Evolutionary conservation across 2,888 invertebrate species (phyloP), one percentile per base, ranked within the genome.

Genomic region (Apamea anceps): DNA sequence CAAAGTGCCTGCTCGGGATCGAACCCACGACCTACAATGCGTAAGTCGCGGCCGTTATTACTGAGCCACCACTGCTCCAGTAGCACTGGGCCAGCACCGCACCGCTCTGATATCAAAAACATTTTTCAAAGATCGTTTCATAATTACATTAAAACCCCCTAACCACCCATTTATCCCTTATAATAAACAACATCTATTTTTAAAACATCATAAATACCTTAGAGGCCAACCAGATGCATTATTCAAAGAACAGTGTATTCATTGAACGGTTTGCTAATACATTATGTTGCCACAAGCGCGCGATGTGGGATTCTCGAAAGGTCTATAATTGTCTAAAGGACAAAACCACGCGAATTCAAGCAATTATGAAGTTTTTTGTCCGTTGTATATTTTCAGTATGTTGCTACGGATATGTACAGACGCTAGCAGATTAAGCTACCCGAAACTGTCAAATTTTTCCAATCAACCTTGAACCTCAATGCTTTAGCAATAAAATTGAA

Each of bases 231-330:
- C 42, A 85, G 15, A 65, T 85, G 71, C 48, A 81, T 85, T 85
- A 83, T 85, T 81, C 81, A 85, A 28, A 60, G 45, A 45, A 73
- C 32, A 80, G 15, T 81, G 60, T 85, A 67, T 42, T 74, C 45
- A 82, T 81, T 60, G 54, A 85, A 65, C 45, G n/a, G 28, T 82
- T 15, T 37, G n/a, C 28, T 66, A 48, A 80, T n/a, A 81, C 60
- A 74, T n/a, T 54, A 12, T 37, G 54, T 57, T 68, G 37, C n/a
- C n/a, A 51, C 62, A 60, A 45, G 15, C 7, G 13, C 37, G 72
- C 28, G 57, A 72, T 65, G 28, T 48, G 1, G 6, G 5, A 62
- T 80, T 85, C 71, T 81, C 15, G 60, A 75, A 62, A 32, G 21
- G 72, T 81, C 85, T 66, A 57, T 45, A 85, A 65, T 70, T 57